Percentiles rank a stretch among this genome's conserved stretches.
These are phyloP conservation scores for Carterocephalus palaemon DNA, from an alignment of 2,888 invertebrate genomes.

Conservation along the genomic window DNA sequence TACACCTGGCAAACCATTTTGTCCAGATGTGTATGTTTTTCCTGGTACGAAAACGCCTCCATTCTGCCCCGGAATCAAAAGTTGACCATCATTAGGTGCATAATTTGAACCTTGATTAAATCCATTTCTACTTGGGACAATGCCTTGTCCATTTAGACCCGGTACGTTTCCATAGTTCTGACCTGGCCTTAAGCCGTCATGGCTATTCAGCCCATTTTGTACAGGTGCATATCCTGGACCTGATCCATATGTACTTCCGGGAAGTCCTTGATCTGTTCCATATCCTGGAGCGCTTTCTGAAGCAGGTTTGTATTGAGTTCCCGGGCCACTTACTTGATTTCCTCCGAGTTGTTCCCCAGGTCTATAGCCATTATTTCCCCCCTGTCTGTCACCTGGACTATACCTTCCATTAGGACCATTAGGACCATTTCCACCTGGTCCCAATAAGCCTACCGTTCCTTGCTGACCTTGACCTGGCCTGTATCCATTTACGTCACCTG, in stretches of 20 bases:
- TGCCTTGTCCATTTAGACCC: too few species aligned
- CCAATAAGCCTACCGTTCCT: conserved; percentile 16
- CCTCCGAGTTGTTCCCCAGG: conserved; percentile 5
- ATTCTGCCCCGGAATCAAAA: too few species aligned
- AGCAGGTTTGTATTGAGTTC: conserved; percentile 16
- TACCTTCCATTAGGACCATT: conserved; percentile 1
- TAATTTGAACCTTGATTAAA: too few species aligned
- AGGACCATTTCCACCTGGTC: conserved; percentile 12
- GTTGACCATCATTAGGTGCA: too few species aligned
- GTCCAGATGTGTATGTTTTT: conserved; percentile 8
- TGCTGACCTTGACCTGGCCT: conserved; percentile 14
- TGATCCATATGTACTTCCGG: too few species aligned
- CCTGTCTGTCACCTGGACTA: not conserved
- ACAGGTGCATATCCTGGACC: conserved; percentile 5
- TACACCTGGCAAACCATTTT: conserved; percentile 6
- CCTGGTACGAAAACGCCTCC: too few species aligned
- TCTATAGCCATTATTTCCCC: conserved; percentile 22
- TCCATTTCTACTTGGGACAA: too few species aligned
- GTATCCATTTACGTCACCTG: not conserved
- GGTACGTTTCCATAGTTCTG: too few species aligned
- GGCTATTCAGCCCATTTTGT: too few species aligned
- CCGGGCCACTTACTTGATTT: conserved; percentile 20
- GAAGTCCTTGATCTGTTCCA: too few species aligned
- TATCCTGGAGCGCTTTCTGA: conserved; percentile 1
- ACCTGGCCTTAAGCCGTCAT: too few species aligned